Base-by-base conservation (phyloP, 2,888 invertebrate genomes). In the Leptopilina myrica region DNA sequence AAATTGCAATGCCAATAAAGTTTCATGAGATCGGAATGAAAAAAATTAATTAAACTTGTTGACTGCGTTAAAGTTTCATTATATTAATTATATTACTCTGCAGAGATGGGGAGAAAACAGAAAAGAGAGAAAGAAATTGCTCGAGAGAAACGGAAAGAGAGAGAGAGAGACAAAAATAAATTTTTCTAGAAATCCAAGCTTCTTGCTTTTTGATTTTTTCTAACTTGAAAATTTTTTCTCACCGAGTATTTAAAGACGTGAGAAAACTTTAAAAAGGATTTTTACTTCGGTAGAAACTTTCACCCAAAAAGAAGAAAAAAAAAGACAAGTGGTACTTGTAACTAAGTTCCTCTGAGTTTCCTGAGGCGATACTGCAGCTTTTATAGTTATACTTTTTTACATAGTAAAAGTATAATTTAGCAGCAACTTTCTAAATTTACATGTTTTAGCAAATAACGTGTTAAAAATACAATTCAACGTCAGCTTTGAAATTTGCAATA, bases 331-430 rank as follows among this genome's bases (percentile, higher is more conserved):
- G 62, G 62, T 62, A 20, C 62, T 62, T 20, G 62, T 62, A 62
- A 62, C 62, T 20, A 62, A 62, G 62, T 62, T 62, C 62, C 62
- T 62, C 11, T n/a, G 59, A 59, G 59, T 59, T 59, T 59, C 59
- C 59, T 59, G 15, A 62, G 62, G 62, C 62, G 62, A 62, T 20
- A 62, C 12, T 59, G 15, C 15, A 62, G 15, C 20, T 62, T 62
- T 62, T 62, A 59, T 59, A 59, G 59, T 59, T 59, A 62, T 62
- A 62, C 62, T 62, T 62, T 33, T 49, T 62, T 62, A 62, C 62
- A 20, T 20, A 15, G 62, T 62, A 62, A 62, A 62, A 62, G 62
- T 62, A 62, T 20, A 62, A 62, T 62, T 62, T 15, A 62, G 15
- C 62, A 62, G 20, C 9, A 62, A 62, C 15, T 62, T 62, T 62